Evolutionary conservation across 2,113 vertebrate species (phyloP).

Genomic region (Nansenia antarctica): DNA sequence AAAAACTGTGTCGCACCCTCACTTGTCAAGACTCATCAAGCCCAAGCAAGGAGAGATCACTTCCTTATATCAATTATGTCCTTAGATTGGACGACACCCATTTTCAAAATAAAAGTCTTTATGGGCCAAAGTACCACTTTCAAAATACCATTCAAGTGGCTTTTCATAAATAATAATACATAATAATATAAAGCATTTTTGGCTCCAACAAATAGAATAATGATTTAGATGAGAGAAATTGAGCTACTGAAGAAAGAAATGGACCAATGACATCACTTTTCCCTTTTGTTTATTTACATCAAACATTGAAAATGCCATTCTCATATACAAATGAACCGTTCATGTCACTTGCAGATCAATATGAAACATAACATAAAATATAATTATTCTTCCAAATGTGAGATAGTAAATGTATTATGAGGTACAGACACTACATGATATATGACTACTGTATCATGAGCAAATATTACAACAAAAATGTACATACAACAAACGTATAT

Average conservation of each 20-base stretch:
- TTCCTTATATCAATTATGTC: too few relatives aligned
- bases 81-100: too few relatives aligned
- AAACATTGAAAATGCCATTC: conserved; percentile 42
- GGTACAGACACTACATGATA: conserved; percentile 38
- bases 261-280: conserved; percentile 27
- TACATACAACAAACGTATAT: conserved; percentile 29
- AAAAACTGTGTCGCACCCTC: too few relatives aligned
- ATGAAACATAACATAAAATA: conserved; percentile 36
- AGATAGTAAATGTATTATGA: conserved; percentile 42
- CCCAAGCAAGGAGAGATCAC: too few relatives aligned
- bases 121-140: too few relatives aligned
- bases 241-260: too few relatives aligned
- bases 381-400: conserved; percentile 13
- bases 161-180: background rate
- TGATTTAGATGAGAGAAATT: too few relatives aligned
- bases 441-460: conserved; percentile 21
- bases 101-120: too few relatives aligned
- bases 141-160: too few relatives aligned
- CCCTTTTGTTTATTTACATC: conserved; percentile 66
- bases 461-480: conserved; percentile 31
- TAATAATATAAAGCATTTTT: too few relatives aligned
- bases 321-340: conserved; percentile 60
- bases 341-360: conserved; percentile 44
- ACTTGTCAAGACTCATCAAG: too few relatives aligned
- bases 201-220: too few relatives aligned